Evolutionary conservation across 30 jellyfish, hydroid and myxozoan genomes (phyloP), one percentile per base, ranked within the genome.

Genomic region (Aurelia sp.): DNA sequence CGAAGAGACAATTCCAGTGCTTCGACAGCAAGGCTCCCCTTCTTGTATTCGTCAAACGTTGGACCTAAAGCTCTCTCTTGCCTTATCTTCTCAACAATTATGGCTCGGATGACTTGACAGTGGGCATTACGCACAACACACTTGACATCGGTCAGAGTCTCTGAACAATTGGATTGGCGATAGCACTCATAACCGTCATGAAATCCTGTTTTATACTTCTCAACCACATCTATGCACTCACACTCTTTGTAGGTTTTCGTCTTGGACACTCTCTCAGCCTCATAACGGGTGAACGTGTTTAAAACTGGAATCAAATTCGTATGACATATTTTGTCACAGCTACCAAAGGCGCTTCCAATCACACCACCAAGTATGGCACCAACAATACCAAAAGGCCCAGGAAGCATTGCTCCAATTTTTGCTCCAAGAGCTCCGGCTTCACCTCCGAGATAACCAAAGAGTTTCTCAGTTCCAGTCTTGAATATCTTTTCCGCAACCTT

Each of bases 311-410:
- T 69, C 48, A 69, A 47, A 8, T 50, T 27, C 11, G 85, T 57
- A 11, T 72, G 58, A 30, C 96, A 88, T 2, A 40, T 62, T 20
- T 64, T 73, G 18, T 88, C 88, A 62, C 96, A 88, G 11, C 74
- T 37, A 12, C 96, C 96, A 88, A 88, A 88, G 3, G 62, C 62
- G 8, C 91, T 77, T 4, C 96, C 92, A 19, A 88, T 79, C 15
- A 88, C 40, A 6, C 96, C 96, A 15, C 92, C 96, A 9, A 88
- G 73, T 5, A 80, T 50, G 75, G 60, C 58, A 27, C 96, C 96
- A 15, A 73, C 92, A 10, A 82, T 74, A 0, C 96, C 96, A 31
- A 55, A 77, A 3, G 91, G 91, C 6, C 93, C 93, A 50, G 87
- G 87, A 18, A 79, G 76, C 47, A 67, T 33, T 53, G 87, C 80